Percentiles rank a stretch among this genome's conserved stretches.
These are phyloP conservation scores for Diploscapter pachys DNA, from an alignment of 1,140 invertebrate genomes.

Conservation along the genomic window DNA sequence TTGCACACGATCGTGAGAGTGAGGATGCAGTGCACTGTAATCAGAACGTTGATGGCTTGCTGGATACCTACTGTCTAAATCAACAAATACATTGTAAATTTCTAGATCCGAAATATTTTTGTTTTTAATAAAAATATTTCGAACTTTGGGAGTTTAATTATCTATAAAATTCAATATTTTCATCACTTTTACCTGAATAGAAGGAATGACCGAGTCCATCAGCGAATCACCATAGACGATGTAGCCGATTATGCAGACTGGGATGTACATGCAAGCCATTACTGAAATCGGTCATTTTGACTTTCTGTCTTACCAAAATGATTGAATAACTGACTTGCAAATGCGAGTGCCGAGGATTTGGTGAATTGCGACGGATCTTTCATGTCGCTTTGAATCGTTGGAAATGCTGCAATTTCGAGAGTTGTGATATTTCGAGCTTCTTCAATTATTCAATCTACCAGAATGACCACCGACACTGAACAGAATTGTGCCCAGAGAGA, in stretches of 20 bases:
- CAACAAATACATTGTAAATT: too few relatives aligned
- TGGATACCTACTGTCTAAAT: constrained; percentile 42
- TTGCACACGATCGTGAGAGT: constrained; percentile 56
- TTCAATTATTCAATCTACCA: neutral
- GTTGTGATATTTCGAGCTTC: too few relatives aligned
- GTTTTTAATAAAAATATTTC: too few relatives aligned
- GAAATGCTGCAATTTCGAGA: constrained; percentile 53
- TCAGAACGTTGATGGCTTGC: constrained; percentile 53
- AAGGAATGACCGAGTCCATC: constrained; percentile 55
- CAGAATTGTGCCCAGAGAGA: constrained; percentile 60
- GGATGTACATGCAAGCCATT: constrained; percentile 51
- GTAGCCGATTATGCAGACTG: constrained; percentile 50
- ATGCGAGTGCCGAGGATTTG: constrained; percentile 59
- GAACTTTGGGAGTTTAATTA: neutral
- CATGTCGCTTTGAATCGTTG: constrained; percentile 64
- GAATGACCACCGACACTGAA: constrained; percentile 60
- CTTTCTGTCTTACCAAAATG: neutral
- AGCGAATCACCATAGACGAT: constrained; percentile 54
- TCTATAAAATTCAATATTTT: constrained; percentile 1
- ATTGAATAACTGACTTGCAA: constrained; percentile 51
- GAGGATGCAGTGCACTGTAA: constrained; percentile 55
- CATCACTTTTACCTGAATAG: constrained; percentile 50
- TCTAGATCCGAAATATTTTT: too few relatives aligned
- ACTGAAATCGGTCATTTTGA: constrained; percentile 42
- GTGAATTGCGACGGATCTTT: constrained; percentile 60